Conservation (phyloP, 2,888 invertebrate genomes). For the Quadroppia sp. region DNA sequence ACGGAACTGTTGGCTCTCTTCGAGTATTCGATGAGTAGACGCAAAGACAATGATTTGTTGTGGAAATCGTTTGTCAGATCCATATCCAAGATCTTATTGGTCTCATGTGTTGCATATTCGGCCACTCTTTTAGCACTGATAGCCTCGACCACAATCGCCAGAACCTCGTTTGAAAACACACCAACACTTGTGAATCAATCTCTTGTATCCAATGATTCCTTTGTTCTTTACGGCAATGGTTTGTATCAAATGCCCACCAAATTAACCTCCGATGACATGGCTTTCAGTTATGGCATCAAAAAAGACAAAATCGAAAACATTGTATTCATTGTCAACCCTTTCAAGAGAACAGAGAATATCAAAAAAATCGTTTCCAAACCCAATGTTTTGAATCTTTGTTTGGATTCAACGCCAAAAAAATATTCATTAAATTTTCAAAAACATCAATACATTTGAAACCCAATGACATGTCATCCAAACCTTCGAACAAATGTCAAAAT, state of each 20-base stretch:
- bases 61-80: background rate
- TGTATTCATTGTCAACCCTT: background rate
- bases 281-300: background rate
- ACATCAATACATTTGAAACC: background rate
- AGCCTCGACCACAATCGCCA: constrained; percentile 10
- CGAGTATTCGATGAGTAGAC: constrained; percentile 7
- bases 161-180: constrained; percentile 1
- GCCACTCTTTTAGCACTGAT: constrained; percentile 9
- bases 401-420: constrained; percentile 2
- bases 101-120: constrained; percentile 9
- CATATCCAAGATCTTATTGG: background rate
- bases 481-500: too few species aligned
- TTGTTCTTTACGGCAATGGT: background rate
- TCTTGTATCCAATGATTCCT: background rate
- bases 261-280: background rate
- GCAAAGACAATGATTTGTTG: background rate
- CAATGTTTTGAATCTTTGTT: background rate
- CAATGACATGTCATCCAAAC: too few species aligned
- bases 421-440: constrained; percentile 3
- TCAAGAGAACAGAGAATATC: background rate
- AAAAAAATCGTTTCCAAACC: background rate
- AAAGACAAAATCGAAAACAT: constrained; percentile 13
- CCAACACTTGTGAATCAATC: constrained; percentile 14
- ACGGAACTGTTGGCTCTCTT: constrained; percentile 40
- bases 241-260: background rate